Evolutionary conservation across 2,888 invertebrate genomes (phyloP).

Genomic region (Autographa gamma): DNA sequence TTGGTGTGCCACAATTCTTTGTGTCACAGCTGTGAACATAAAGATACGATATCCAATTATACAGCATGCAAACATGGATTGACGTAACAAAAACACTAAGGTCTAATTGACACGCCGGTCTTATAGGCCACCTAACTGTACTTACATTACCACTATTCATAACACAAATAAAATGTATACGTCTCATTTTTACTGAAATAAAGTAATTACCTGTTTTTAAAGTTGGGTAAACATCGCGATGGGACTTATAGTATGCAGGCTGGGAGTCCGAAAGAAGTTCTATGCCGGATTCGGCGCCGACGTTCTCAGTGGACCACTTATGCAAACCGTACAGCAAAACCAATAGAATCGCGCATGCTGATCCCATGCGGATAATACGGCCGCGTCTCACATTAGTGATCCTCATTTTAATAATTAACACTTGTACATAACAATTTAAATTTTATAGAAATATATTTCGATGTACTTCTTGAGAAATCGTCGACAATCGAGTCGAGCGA

Average conservation of each 20-base stretch:
- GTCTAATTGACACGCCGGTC: conserved; percentile 64
- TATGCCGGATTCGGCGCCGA: conserved; percentile 59
- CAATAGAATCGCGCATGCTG: conserved; percentile 87
- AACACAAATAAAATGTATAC: conserved; percentile 14
- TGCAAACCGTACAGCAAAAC: conserved; percentile 90
- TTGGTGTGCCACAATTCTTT: conserved; percentile 41
- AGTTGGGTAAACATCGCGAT: conserved; percentile 79
- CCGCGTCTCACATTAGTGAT: conserved; percentile 90
- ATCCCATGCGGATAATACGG: conserved; percentile 87
- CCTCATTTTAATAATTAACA: conserved; percentile 83
- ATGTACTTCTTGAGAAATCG: conserved; percentile 48
- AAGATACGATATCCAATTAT: conserved; percentile 34
- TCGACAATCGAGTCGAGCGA: conserved; percentile 55
- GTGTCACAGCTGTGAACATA: conserved; percentile 45
- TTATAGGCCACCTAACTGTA: conserved; percentile 66
- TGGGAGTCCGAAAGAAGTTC: conserved; percentile 62
- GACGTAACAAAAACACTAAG: conserved; percentile 67
- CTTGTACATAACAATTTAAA: conserved; percentile 64
- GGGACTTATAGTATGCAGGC: conserved; percentile 74
- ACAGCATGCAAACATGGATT: conserved; percentile 54
- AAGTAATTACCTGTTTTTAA: conserved; percentile 76
- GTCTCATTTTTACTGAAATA: conserved; percentile 21
- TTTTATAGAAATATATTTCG: conserved; percentile 37
- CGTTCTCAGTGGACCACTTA: conserved; percentile 88
- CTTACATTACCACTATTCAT: conserved; percentile 33